These are phyloP conservation scores for Perca fluviatilis DNA, from an alignment of 2,113 vertebrate genomes.

Conservation along the genomic window DNA sequence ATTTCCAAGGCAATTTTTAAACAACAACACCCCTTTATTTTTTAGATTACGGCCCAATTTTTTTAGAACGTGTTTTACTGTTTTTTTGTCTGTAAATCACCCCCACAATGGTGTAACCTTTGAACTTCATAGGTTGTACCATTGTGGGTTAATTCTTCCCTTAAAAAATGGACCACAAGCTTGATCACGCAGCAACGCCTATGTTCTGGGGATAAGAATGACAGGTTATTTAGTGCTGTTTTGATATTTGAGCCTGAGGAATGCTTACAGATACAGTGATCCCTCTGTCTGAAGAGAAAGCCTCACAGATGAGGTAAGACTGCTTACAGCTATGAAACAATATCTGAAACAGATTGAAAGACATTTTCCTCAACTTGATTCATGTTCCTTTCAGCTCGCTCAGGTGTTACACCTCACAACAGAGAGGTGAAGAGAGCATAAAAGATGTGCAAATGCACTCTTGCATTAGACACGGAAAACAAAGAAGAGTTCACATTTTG, in stretches of 20 bases:
- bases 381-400: slow-evolving; percentile 76
- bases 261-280: slow-evolving; percentile 81
- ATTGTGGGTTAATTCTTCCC: slow-evolving; percentile 9
- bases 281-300: slow-evolving; percentile 78
- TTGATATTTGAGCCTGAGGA: slow-evolving; percentile 84
- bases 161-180: slow-evolving; percentile 44
- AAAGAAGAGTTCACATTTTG: slow-evolving; percentile 31
- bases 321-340: slow-evolving; percentile 87
- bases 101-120: slow-evolving; percentile 1
- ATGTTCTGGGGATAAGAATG: slow-evolving; percentile 56
- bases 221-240: slow-evolving; percentile 84
- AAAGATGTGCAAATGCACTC: slow-evolving; percentile 43
- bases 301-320: slow-evolving; percentile 83
- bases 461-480: slow-evolving; percentile 29
- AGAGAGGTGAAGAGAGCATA: slow-evolving; percentile 46
- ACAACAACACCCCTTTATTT: not conserved
- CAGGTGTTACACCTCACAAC: slow-evolving; percentile 81
- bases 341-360: slow-evolving; percentile 87
- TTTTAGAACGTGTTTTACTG: slow-evolving; percentile 21
- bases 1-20: slow-evolving; percentile 11
- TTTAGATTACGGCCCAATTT: not conserved
- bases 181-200: slow-evolving; percentile 51
- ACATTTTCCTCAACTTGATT: slow-evolving; percentile 81
- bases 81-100: not conserved
- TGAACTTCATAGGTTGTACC: slow-evolving; percentile 3